Evolutionary conservation across 1,140 invertebrate genomes (phyloP).

Genomic region (Heliconius melpomene): DNA sequence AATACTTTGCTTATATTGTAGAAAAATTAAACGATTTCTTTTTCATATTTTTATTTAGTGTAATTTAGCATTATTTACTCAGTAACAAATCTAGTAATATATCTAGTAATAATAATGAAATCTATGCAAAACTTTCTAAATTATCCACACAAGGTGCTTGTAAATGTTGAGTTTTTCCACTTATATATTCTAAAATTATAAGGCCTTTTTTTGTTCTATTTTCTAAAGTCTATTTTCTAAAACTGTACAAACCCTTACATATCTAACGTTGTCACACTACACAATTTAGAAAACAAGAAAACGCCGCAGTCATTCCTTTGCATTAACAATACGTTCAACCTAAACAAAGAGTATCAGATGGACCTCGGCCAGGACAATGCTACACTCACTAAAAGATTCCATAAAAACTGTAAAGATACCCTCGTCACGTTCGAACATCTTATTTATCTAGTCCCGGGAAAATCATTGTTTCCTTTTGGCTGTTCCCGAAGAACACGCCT

Average conservation of each 20-base stretch:
- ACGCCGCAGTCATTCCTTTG: slow-evolving; percentile 28
- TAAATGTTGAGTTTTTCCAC: too few relatives aligned
- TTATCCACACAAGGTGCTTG: too few relatives aligned
- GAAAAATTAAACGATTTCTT: background rate
- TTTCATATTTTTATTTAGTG: background rate
- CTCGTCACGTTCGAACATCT: slow-evolving; percentile 74
- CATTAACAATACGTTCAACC: slow-evolving; percentile 61
- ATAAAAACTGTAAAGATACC: slow-evolving; percentile 73
- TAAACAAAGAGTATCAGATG: slow-evolving; percentile 70
- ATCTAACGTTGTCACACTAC: background rate
- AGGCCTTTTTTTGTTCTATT: too few relatives aligned
- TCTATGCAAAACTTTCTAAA: too few relatives aligned
- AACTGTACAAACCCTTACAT: background rate
- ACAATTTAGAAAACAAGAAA: background rate
- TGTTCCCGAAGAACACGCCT: slow-evolving; percentile 65
- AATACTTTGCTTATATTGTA: background rate
- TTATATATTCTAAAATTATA: too few relatives aligned
- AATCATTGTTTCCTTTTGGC: slow-evolving; percentile 74
- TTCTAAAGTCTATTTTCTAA: background rate
- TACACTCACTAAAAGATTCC: slow-evolving; percentile 63
- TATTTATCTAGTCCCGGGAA: slow-evolving; percentile 76
- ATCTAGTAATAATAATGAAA: too few relatives aligned
- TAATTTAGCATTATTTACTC: background rate
- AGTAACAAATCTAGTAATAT: too few relatives aligned
- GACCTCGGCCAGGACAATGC: slow-evolving; percentile 43